These are phyloP conservation scores for Plusia festucae DNA, from an alignment of 2,888 invertebrate genomes.

Conservation along the genomic window DNA sequence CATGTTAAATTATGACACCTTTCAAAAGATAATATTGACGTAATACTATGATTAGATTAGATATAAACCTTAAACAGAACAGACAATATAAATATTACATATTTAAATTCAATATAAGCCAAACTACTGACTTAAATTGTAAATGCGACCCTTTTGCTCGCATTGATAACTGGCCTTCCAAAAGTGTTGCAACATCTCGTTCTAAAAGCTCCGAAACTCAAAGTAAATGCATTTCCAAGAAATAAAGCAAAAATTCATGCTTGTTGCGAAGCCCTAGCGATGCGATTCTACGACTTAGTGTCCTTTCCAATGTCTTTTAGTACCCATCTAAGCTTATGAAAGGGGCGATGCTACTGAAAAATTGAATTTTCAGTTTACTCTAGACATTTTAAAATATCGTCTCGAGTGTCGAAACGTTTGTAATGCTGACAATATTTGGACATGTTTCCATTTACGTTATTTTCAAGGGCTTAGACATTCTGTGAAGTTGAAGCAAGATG, in stretches of 20 bases:
- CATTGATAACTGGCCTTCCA: constrained; percentile 22
- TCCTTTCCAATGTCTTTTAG: constrained; percentile 47
- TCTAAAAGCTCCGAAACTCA: constrained; percentile 36
- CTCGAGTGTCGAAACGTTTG: constrained; percentile 20
- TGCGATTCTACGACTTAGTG: constrained; percentile 48
- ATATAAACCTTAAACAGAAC: no score
- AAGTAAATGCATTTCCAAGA: constrained; percentile 47
- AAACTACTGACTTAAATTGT: no score
- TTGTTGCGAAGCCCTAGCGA: constrained; percentile 35
- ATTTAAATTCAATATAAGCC: no score
- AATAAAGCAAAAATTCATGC: constrained; percentile 40
- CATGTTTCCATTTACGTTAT: constrained; percentile 13
- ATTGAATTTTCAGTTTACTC: constrained; percentile 55
- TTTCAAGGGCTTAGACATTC: constrained; percentile 25
- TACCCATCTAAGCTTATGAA: constrained; percentile 51
- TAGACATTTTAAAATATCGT: constrained; percentile 48
- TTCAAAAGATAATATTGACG: no score
- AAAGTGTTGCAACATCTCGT: constrained; percentile 17
- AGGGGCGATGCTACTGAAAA: constrained; percentile 42
- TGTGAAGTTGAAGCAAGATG: constrained; percentile 15
- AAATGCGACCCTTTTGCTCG: background rate
- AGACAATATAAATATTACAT: no score
- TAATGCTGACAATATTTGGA: constrained; percentile 37
- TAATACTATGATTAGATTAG: no score
- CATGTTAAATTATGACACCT: no score